Evolutionary conservation across 2,113 vertebrate species (phyloP).

Genomic region (Brachyistius frenatus): DNA sequence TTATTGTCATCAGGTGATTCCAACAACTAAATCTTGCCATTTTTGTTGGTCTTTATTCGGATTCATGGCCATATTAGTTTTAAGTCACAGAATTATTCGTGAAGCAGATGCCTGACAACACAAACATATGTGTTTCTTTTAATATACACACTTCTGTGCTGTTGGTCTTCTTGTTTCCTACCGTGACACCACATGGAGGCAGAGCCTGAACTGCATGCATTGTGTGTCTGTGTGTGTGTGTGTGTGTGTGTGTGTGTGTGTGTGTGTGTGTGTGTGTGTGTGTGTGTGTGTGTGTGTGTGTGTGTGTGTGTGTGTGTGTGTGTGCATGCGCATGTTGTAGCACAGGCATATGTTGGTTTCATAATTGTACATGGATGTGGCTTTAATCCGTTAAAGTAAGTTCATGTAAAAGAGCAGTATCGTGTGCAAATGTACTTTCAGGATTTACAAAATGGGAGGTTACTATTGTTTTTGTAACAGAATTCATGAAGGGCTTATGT

Average conservation of each 20-base stretch:
- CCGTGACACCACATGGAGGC: conserved; percentile 12
- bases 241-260: not conserved
- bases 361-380: no score
- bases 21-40: not conserved
- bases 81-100: not conserved
- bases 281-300: not conserved
- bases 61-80: conserved; percentile 9
- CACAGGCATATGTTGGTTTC: no score
- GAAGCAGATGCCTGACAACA: not conserved
- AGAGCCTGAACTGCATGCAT: conserved; percentile 6
- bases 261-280: not conserved
- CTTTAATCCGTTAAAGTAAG: no score
- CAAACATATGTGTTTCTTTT: not conserved
- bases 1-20: not conserved
- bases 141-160: conserved; percentile 11
- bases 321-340: not conserved
- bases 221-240: not conserved
- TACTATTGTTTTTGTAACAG: no score
- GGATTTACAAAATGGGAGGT: no score
- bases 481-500: no score
- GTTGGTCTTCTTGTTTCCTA: conserved; percentile 13
- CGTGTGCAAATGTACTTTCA: no score
- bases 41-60: not conserved
- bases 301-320: not conserved
- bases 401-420: no score